Percentiles rank a stretch among this genome's conserved stretches.
phyloP scores from a whole-genome alignment of 2,888 invertebrate genomes.

The Calliphora vomitoria region DNA sequence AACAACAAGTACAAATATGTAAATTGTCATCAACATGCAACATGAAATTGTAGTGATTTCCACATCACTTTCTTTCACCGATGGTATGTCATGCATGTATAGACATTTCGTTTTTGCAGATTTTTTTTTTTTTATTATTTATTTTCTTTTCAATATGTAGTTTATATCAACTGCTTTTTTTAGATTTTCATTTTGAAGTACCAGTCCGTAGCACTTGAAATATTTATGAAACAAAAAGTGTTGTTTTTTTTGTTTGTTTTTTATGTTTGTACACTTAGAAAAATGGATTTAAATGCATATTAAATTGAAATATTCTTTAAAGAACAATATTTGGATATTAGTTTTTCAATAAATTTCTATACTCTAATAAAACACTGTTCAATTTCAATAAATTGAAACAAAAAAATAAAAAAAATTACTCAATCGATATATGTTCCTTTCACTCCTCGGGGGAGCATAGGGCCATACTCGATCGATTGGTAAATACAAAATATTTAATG shows the following conservation, averaged over 20 bases:
- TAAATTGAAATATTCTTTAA: neutral
- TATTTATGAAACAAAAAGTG: conserved; percentile 36
- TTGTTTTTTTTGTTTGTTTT: neutral
- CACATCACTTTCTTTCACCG: conserved; percentile 52
- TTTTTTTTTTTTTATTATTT: neutral
- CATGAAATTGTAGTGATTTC: conserved; percentile 50
- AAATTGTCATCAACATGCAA: conserved; percentile 56
- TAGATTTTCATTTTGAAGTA: conserved; percentile 41
- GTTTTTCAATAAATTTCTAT: no score
- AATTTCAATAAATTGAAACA: no score
- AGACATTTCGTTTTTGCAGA: conserved; percentile 24
- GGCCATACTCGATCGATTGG: no score
- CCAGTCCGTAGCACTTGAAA: conserved; percentile 41
- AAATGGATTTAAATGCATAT: neutral
- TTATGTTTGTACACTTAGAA: conserved; percentile 16
- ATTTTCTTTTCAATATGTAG: conserved; percentile 21
- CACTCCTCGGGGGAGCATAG: no score
- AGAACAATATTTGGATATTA: no score
- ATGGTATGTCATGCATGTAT: conserved; percentile 32
- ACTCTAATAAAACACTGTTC: no score
- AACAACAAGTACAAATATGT: conserved; percentile 24
- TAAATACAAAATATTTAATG: no score
- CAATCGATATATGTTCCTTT: no score
- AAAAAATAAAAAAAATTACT: no score
- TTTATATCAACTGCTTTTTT: neutral